Evolutionary conservation across 2,888 invertebrate genomes (phyloP), one percentile per base, ranked within the genome.

Genomic region (Nomada fabriciana): DNA sequence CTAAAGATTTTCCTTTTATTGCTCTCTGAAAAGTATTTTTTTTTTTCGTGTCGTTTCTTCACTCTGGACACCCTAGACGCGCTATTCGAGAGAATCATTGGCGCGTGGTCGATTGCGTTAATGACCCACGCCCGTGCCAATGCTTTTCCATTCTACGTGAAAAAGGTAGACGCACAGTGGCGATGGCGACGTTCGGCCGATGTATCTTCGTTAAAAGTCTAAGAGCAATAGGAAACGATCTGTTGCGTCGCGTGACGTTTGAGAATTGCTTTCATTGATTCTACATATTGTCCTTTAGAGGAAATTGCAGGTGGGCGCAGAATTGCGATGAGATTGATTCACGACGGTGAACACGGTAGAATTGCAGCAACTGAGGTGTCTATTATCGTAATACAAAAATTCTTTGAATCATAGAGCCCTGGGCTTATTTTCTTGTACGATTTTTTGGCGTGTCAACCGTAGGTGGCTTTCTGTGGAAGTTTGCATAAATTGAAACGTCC

Each of bases 101-200:
- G 80, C 89, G 88, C 90, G 89, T 90, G 90, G 85, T 89, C 89
- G 87, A 89, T 89, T 87, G 84, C 86, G 88, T 90, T 89, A 88
- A 91, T 89, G 89, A 88, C 79, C 78, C 68, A 80, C 76, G 80
- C 86, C 72, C 80, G 79, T 76, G 83, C 67, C 76, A 55, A n/a
- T 1, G 15, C 36, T 25, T 52, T 60, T 43, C 18, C 55, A 47
- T 42, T 18, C 43, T 20, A n/a, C n/a, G 3, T 29, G n/a, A 23
- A 59, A 71, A 76, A 23, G 36, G 15, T 18, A 5, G 36, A 55
- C 20, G 47, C 47, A 25, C 53, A 10, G 29, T 10, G 13, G 29
- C 42, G 43, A 23, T 42, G 52, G 50, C 59, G 23, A 52, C 23
- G 9, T 25, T 25, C 15, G 10, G 9, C 15, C 43, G 36, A 73